These are phyloP conservation scores for Perca schrenkii DNA, from an alignment of 2,113 vertebrate species.

Conservation along the genomic window DNA sequence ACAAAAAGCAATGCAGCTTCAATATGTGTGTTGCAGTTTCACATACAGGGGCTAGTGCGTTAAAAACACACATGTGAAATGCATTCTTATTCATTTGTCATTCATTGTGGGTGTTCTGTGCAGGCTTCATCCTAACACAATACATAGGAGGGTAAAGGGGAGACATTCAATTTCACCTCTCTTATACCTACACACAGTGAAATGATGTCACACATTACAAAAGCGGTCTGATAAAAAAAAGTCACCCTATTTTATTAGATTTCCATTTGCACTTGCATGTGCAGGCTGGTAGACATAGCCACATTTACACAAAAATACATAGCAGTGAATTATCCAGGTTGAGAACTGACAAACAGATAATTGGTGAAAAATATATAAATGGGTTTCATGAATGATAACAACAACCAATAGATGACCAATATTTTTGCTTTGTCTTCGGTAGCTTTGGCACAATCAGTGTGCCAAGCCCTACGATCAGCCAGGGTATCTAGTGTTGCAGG, in stretches of 20 bases:
- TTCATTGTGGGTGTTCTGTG: slow-evolving; percentile 29
- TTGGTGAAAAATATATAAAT: background rate
- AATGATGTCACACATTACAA: slow-evolving; percentile 57
- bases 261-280: slow-evolving; percentile 33
- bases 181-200: slow-evolving; percentile 37
- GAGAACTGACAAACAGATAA: slow-evolving; percentile 1
- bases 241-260: slow-evolving; percentile 43
- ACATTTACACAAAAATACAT: background rate
- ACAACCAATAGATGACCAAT: background rate
- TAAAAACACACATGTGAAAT: slow-evolving; percentile 53
- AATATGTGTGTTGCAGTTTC: slow-evolving; percentile 32
- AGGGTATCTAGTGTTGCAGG: background rate
- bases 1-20: slow-evolving; percentile 37
- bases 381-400: slow-evolving; percentile 8
- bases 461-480: background rate
- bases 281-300: background rate
- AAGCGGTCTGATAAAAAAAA: slow-evolving; percentile 40
- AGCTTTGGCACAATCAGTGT: background rate
- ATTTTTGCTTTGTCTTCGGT: background rate
- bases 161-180: slow-evolving; percentile 72
- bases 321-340: background rate
- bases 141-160: slow-evolving; percentile 48
- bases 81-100: slow-evolving; percentile 56
- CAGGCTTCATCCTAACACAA: slow-evolving; percentile 58
- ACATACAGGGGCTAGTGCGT: background rate